Conservation (phyloP, 2,888 invertebrate genomes). For the Agriotes lineatus region DNA sequence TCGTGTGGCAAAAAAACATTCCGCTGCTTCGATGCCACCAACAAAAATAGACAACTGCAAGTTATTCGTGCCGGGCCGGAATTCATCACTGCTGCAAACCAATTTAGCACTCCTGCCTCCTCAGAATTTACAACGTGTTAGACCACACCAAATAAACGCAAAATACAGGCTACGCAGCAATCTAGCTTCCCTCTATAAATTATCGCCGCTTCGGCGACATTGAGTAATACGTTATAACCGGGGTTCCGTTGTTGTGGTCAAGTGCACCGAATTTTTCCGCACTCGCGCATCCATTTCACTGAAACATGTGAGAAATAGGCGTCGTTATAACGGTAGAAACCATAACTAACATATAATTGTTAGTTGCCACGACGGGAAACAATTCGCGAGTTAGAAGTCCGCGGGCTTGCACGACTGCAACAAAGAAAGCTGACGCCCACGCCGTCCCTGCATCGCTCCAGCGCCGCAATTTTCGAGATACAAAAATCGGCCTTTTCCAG, state of each 20-base stretch:
- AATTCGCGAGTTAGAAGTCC: conserved; percentile 44
- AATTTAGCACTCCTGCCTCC: too few species aligned
- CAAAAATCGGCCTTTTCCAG: neutral
- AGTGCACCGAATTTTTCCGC: conserved; percentile 15
- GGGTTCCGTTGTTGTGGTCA: conserved; percentile 11
- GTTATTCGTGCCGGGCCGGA: too few species aligned
- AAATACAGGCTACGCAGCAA: too few species aligned
- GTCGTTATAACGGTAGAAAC: conserved; percentile 43
- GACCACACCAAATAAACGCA: too few species aligned
- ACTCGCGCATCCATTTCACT: conserved; percentile 18
- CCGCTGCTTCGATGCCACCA: too few species aligned
- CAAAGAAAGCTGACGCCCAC: conserved; percentile 45
- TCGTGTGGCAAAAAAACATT: too few species aligned
- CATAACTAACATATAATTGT: conserved; percentile 47
- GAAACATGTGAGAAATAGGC: conserved; percentile 40
- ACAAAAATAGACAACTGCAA: too few species aligned
- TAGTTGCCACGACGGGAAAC: conserved; percentile 44
- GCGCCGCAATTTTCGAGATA: neutral
- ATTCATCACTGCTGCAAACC: too few species aligned
- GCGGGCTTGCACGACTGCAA: conserved; percentile 46
- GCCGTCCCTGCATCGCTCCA: conserved; percentile 35
- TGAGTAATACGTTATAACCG: neutral
- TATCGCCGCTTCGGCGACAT: neutral
- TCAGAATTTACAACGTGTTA: too few species aligned
- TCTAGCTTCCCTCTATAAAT: neutral